Percentiles rank a stretch among this genome's conserved stretches.
phyloP scores from a whole-genome alignment of 2,797 vertebrate species.

The Emys orbicularis region DNA sequence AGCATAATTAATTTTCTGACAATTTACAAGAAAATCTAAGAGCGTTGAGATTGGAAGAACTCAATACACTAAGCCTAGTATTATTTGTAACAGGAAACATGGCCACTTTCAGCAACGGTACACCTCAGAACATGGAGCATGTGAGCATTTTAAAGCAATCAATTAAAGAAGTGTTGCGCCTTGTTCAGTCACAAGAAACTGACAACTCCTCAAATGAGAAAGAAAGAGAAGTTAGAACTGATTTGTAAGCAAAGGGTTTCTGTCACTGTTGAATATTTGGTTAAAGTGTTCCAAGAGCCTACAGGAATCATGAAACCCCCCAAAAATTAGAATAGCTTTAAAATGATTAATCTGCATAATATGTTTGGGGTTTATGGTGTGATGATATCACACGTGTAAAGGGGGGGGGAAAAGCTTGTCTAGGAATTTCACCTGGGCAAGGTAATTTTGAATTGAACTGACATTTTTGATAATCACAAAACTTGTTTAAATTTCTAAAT shows the following conservation, averaged over 20 bases:
- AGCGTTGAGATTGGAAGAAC: background rate
- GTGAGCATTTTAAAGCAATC: background rate
- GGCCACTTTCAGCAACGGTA: background rate
- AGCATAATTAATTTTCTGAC: background rate
- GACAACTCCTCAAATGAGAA: background rate
- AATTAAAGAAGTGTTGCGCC: background rate
- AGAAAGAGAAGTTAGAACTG: background rate
- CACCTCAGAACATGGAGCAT: background rate
- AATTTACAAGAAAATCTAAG: background rate
- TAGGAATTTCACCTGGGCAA: background rate
- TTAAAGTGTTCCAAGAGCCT: background rate
- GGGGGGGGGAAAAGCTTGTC: background rate
- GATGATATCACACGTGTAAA: background rate
- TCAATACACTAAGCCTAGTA: background rate
- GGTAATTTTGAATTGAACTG: background rate
- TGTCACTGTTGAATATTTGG: background rate
- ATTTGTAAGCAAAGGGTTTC: background rate
- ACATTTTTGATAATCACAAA: background rate
- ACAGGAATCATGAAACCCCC: background rate
- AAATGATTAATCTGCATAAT: background rate
- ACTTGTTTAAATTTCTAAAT: background rate
- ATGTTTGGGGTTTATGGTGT: background rate
- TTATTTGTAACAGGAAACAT: background rate
- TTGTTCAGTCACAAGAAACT: background rate
- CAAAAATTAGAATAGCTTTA: background rate